These are phyloP conservation scores for Drosophila merina DNA, from an alignment of 2,888 invertebrate species.

Conservation along the genomic window DNA sequence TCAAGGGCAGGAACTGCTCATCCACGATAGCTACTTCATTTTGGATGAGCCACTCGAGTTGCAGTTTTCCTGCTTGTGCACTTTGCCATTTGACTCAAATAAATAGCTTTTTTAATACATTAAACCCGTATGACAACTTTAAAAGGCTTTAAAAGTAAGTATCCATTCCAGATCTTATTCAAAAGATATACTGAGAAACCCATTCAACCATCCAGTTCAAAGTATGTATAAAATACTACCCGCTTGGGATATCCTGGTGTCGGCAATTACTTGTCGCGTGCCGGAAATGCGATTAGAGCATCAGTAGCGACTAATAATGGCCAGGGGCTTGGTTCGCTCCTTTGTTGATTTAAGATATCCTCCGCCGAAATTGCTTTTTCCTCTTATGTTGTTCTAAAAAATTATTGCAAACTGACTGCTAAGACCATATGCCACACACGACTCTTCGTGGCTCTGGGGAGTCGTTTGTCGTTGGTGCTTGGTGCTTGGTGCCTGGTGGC, in stretches of 20 bases:
- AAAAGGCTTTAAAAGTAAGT: neutral
- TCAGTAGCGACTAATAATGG: constrained; percentile 45
- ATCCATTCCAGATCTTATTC: neutral
- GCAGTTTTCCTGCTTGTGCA: constrained; percentile 4
- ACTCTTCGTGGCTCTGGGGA: constrained; percentile 53
- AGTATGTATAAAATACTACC: neutral
- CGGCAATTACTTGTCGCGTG: constrained; percentile 54
- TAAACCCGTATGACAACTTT: neutral
- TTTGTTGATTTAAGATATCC: constrained; percentile 58
- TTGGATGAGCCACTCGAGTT: constrained; percentile 18
- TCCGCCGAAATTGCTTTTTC: constrained; percentile 37
- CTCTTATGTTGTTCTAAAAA: constrained; percentile 44
- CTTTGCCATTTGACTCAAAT: neutral
- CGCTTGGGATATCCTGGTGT: constrained; percentile 25
- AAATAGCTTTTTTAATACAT: neutral
- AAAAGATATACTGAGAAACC: neutral
- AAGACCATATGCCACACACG: constrained; percentile 37
- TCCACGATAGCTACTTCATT: constrained; percentile 23
- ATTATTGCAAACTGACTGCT: constrained; percentile 42
- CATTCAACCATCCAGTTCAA: neutral
- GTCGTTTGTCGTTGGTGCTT: constrained; percentile 70
- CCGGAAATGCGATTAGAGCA: constrained; percentile 52
- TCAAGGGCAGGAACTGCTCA: constrained; percentile 29
- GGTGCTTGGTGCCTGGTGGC: constrained; percentile 23
- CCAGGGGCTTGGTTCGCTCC: constrained; percentile 24